Percentiles rank a stretch among this genome's conserved stretches.
phyloP scores from a whole-genome alignment of 1,140 invertebrate species.

The Telenomus remus region DNA sequence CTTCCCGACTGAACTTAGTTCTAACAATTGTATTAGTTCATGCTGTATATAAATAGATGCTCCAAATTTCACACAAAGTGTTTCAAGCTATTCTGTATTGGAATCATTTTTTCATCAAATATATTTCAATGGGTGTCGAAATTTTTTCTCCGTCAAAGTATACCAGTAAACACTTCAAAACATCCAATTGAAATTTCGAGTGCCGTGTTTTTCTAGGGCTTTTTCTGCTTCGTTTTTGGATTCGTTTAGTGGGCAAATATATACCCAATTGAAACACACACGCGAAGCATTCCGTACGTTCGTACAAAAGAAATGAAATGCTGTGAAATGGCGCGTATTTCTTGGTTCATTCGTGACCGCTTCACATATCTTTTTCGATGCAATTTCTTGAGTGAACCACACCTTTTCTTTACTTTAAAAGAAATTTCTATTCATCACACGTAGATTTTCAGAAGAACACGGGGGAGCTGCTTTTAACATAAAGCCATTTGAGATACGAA shows the following conservation, averaged over 20 bases:
- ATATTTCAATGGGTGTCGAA: too few species aligned
- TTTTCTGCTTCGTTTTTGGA: conserved; percentile 16
- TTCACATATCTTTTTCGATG: conserved; percentile 36
- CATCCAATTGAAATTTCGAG: not conserved
- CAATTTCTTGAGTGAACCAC: conserved; percentile 25
- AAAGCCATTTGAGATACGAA: conserved; percentile 24
- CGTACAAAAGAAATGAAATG: conserved; percentile 36
- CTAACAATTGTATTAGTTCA: conserved; percentile 34
- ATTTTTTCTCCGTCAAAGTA: too few species aligned
- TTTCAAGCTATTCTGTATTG: too few species aligned
- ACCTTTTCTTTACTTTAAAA: conserved; percentile 25
- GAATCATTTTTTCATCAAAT: too few species aligned
- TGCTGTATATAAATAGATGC: conserved; percentile 24
- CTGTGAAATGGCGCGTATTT: conserved; percentile 33
- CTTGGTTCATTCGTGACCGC: conserved; percentile 36
- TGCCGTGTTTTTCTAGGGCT: conserved; percentile 41
- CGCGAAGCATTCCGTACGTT: conserved; percentile 29
- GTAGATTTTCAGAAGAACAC: conserved; percentile 30
- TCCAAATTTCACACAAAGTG: conserved; percentile 11
- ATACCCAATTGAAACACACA: conserved; percentile 29
- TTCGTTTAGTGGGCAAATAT: conserved; percentile 7
- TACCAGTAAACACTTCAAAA: too few species aligned
- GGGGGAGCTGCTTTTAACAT: conserved; percentile 27
- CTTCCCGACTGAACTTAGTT: conserved; percentile 47
- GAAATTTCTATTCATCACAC: conserved; percentile 42